Evolutionary conservation across 1,140 invertebrate species (phyloP).

Genomic region (Mycetomoellerius zeteki): DNA sequence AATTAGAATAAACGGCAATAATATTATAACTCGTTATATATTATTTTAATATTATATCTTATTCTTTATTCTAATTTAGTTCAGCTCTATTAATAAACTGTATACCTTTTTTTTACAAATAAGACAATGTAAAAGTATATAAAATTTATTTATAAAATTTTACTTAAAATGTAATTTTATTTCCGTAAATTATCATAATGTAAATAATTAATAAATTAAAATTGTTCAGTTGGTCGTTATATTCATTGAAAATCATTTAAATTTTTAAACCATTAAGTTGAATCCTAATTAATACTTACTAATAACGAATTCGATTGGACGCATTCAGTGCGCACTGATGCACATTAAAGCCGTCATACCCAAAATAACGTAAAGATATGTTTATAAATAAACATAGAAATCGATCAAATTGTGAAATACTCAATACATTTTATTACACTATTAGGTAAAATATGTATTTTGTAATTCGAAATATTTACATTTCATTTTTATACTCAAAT

Average conservation of each 20-base stretch:
- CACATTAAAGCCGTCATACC: no score
- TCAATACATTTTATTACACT: no score
- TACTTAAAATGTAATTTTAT: background rate
- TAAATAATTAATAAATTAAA: conserved; percentile 2
- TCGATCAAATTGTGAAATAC: no score
- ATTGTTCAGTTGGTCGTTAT: background rate
- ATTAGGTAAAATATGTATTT: no score
- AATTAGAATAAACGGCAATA: conserved; percentile 21
- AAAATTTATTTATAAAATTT: conserved; percentile 13
- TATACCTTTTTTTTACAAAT: background rate
- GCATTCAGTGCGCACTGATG: no score
- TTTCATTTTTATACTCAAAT: no score
- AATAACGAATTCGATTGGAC: no score
- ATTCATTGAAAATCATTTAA: background rate
- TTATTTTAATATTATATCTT: background rate
- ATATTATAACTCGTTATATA: background rate
- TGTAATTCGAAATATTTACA: no score
- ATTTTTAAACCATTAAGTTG: background rate
- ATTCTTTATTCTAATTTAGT: background rate
- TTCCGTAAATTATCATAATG: background rate
- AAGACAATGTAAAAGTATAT: background rate
- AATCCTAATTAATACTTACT: background rate
- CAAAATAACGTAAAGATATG: no score
- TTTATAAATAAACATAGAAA: no score
- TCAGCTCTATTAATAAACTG: background rate